Base-by-base conservation (phyloP, 2,113 vertebrate genomes). In the Brachirus orientalis region DNA sequence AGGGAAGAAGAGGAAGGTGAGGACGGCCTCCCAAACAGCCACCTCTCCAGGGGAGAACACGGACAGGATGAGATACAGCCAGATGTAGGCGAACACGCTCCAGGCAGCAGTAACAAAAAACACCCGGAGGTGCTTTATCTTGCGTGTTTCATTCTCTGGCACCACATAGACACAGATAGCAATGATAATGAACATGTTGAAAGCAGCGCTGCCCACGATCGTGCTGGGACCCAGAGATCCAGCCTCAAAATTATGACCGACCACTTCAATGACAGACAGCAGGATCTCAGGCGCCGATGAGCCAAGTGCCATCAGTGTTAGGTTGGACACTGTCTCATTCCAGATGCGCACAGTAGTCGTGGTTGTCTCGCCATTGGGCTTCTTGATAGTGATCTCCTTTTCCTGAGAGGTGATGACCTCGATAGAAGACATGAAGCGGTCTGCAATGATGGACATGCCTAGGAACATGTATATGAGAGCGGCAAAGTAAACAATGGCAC, bases 371-470 rank as follows among this genome's bases (percentile, higher is more conserved):
- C 94, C 94, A 4, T 95, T 95, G 5, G 94, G 91, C 73, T 93
- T 93, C 82, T 94, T 93, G 76, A 95, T 92, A 11, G 94, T 94
- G 76, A 95, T 93, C 84, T 94, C 93, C 36, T 93, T 94, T 67
- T 95, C 94, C 88, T 95, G 94, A 16, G 94, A 95, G 36, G 94
- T 95, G 77, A 95, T 95, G 58, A 95, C 94, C 83, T 95, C 94
- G 0, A 95, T 95, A 16, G 94, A 94, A n/a, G 94, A 94, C 94
- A 95, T 95, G 82, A 95, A 95, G 65, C 94, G 94, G 77, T 95
- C 94, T 0, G 94, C 94, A 12, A 94, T 93, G 72, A 95, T 95
- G 78, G 94, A 95, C 94, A 95, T 95, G 55, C 94, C 94, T 76
- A 95, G 84, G 82, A 95, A 95, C 94, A 95, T 94, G 89, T 95